These are phyloP conservation scores for Manacus vitellinus DNA, from an alignment of 2,113 vertebrate species.

Conservation along the genomic window DNA sequence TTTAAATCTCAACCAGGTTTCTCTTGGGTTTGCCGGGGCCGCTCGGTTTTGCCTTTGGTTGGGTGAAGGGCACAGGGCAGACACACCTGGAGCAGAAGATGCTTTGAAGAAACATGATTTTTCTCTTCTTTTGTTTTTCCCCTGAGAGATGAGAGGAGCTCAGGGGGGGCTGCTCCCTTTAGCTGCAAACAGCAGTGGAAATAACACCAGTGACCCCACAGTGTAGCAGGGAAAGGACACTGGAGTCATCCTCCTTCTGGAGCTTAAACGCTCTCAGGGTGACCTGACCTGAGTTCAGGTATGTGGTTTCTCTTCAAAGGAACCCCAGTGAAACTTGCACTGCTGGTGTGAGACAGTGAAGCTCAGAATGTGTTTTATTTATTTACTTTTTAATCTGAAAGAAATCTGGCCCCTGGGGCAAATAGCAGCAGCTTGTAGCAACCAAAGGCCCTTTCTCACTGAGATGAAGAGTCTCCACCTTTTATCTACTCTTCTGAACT, in stretches of 20 bases:
- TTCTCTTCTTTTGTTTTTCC: background rate
- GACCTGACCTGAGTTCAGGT: background rate
- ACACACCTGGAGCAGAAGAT: background rate
- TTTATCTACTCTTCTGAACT: background rate
- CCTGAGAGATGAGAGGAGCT: background rate
- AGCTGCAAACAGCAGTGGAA: background rate
- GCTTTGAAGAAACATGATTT: background rate
- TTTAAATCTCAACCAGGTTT: background rate
- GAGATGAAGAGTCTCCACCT: background rate
- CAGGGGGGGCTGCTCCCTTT: background rate
- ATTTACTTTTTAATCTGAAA: background rate
- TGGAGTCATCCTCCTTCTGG: background rate
- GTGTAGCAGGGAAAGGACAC: background rate
- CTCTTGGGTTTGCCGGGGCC: rapidly evolving
- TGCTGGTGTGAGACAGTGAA: background rate
- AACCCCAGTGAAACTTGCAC: background rate
- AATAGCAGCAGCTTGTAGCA: background rate
- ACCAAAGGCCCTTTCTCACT: background rate
- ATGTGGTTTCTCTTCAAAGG: background rate
- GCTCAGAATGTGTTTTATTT: background rate
- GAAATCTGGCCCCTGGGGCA: background rate
- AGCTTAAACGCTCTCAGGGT: background rate
- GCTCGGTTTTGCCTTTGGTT: background rate
- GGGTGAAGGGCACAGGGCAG: background rate
- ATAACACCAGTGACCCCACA: rapidly evolving